Percentiles rank a stretch among this genome's conserved stretches.
Evolutionary conservation across 2,113 vertebrate genomes (phyloP).

Genomic region (Cettia cetti): DNA sequence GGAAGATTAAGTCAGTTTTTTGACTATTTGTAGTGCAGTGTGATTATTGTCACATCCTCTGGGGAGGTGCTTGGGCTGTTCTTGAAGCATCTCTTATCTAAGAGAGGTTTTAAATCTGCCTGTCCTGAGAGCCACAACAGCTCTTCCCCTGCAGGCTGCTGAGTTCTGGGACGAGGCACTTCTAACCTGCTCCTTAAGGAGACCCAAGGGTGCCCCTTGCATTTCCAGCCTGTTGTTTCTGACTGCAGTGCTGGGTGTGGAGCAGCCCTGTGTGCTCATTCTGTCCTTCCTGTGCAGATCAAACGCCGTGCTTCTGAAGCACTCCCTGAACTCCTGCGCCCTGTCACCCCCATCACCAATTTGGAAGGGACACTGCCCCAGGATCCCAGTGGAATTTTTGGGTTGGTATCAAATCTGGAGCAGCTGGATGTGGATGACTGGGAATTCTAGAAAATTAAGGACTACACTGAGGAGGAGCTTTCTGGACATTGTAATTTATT

Average conservation of each 20-base stretch:
- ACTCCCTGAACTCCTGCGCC: conserved; percentile 88
- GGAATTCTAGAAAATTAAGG: conserved; percentile 84
- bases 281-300: conserved; percentile 74
- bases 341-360: conserved; percentile 84
- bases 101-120: not conserved
- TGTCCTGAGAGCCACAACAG: not conserved
- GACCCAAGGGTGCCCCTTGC: not conserved
- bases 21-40: not conserved
- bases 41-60: not conserved
- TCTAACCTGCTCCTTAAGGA: not conserved
- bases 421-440: conserved; percentile 95
- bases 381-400: conserved; percentile 83
- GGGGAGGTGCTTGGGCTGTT: not conserved
- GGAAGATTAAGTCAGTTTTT: not conserved
- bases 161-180: not conserved
- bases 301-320: conserved; percentile 89
- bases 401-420: conserved; percentile 86
- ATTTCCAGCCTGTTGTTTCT: fast-evolving
- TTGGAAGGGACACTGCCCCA: conserved; percentile 76
- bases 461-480: not conserved
- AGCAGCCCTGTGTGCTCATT: not conserved
- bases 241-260: not conserved
- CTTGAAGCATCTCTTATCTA: not conserved
- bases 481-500: conserved; percentile 46
- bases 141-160: not conserved